Conservation (phyloP, 2,797 vertebrate species). For the Gallinago nigripennis region DNA sequence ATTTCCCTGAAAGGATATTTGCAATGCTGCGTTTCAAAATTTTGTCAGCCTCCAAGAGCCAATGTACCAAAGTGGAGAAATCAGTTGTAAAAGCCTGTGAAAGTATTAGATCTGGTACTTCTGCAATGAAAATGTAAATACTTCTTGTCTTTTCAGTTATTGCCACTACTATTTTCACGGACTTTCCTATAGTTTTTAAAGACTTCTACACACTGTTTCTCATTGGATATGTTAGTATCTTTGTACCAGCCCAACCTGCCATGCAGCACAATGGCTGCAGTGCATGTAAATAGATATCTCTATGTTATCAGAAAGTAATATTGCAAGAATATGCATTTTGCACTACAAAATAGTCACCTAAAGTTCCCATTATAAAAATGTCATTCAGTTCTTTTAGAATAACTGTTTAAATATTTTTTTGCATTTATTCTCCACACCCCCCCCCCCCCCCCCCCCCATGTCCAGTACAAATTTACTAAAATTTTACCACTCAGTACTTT, state of each 20-base stretch:
- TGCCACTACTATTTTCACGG: not conserved
- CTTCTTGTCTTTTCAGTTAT: not conserved
- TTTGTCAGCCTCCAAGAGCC: not conserved
- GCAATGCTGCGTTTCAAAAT: not conserved
- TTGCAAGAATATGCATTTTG: not conserved
- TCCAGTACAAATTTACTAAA: not conserved
- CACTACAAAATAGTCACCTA: not conserved
- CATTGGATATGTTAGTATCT: not conserved
- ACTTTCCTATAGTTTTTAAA: not conserved
- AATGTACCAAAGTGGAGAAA: not conserved
- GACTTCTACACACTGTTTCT: not conserved
- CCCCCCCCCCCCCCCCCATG: not conserved
- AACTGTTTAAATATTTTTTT: not conserved
- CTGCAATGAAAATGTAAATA: not conserved
- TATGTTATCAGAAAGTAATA: not conserved
- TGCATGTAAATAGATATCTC: not conserved
- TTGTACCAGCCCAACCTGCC: not conserved
- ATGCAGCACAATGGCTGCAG: not conserved
- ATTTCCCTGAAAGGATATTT: not conserved
- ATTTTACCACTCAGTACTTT: not conserved
- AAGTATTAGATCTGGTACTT: not conserved
- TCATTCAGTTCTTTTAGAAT: not conserved
- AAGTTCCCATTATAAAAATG: not conserved
- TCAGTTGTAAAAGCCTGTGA: not conserved
- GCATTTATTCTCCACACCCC: not conserved